Base-by-base conservation (phyloP, 2,888 invertebrate genomes). In the Atrina japonica region DNA sequence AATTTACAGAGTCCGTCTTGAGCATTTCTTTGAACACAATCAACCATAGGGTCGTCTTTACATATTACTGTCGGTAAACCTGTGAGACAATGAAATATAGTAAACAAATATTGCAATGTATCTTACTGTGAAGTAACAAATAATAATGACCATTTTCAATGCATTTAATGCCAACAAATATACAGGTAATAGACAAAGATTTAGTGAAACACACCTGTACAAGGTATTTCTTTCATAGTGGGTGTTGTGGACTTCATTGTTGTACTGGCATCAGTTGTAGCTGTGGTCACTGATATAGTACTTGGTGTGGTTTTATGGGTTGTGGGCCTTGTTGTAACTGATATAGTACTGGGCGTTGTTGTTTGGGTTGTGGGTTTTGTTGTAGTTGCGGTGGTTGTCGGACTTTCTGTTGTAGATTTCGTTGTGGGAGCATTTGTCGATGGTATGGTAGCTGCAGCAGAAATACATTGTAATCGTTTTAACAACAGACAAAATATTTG, bases 41-140 rank as follows among this genome's bases (percentile, higher is more conserved):
- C 40, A 6, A 40, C 56, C 29, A 27, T 35, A 56, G 56, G 56
- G 18, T 56, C 56, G 40, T 56, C 56, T 40, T 56, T 40, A 40
- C 56, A 56, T 21, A 56, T 35, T 16, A 56, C 40, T 9, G 56
- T 40, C 9, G 18, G 18, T 14, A 23, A 40, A 3, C 56, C 56
- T 56, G 9, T 23, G 35, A 25, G 5, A 21, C 49, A 7, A 49
- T n/a, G 11, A 49, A 50, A 50, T 7, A 3, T 11, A 14, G 25
- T 50, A 25, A 1, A 50, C 21, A 18, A 0, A 50, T n/a, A n/a
- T 7, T 50, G 2, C 7, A 50, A 1, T 50, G 16, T 16, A 21
- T 25, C 6, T 14, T 9, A 16, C 14, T 11, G 21, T 18, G 2
- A 41, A 43, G 18, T n/a, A n/a, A 43, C 11, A 43, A 43, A 43